Evolutionary conservation across 2,888 invertebrate species (phyloP).

Genomic region (Neelides folsomi): DNA sequence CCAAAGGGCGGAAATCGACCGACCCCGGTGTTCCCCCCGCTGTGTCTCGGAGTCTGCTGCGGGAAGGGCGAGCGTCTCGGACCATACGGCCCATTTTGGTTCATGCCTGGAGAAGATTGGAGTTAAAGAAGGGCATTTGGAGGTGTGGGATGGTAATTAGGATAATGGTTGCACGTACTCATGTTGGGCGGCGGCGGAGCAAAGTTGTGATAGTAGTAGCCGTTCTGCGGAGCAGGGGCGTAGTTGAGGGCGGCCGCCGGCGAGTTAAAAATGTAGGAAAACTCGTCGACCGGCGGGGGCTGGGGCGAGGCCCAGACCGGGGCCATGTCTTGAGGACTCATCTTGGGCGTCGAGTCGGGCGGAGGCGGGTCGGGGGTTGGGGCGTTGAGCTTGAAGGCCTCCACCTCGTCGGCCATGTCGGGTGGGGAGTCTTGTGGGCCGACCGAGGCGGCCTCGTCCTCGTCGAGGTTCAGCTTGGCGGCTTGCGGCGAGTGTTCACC

Average conservation of each 20-base stretch:
- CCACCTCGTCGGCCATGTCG: conserved; percentile 19
- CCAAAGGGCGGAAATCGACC: conserved; percentile 32
- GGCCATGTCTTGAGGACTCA: conserved; percentile 19
- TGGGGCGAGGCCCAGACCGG: conserved; percentile 30
- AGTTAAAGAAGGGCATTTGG: neutral
- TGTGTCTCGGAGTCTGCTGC: conserved; percentile 26
- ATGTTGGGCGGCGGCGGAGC: conserved; percentile 32
- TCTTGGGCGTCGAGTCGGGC: neutral
- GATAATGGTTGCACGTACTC: conserved; percentile 22
- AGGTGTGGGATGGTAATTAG: neutral
- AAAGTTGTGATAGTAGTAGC: conserved; percentile 32
- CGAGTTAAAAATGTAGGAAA: conserved; percentile 8
- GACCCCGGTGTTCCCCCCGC: conserved; percentile 28
- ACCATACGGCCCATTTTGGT: conserved; percentile 30
- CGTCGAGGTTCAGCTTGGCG: no score
- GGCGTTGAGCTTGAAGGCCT: conserved; percentile 19
- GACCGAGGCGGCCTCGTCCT: no score
- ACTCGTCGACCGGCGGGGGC: conserved; percentile 31
- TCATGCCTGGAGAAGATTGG: conserved; percentile 9
- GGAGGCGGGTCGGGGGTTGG: conserved; percentile 6
- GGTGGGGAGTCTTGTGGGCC: no score
- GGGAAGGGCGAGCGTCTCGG: conserved; percentile 31
- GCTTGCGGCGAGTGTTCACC: no score
- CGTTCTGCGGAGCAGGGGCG: neutral
- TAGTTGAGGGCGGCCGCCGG: no score